Conservation (phyloP, 2,113 vertebrate genomes). For the Smithornis capensis region DNA sequence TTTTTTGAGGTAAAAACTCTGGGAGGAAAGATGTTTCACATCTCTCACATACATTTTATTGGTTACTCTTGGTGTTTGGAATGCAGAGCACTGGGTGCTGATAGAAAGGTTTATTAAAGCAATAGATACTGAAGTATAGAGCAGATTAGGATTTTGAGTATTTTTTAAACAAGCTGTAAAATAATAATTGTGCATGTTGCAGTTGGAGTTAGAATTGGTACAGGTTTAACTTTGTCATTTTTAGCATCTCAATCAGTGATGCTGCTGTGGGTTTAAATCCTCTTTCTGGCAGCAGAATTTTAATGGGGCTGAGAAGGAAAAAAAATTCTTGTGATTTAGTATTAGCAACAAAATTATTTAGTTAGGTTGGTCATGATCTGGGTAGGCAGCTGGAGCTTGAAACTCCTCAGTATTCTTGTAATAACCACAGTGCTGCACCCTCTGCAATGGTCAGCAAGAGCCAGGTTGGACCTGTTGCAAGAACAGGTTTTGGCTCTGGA, state of each 20-base stretch:
- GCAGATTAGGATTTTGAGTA: neutral
- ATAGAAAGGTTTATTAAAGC: neutral
- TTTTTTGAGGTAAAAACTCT: neutral
- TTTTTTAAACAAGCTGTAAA: neutral
- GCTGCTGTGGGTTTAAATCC: neutral
- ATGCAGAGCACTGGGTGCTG: neutral
- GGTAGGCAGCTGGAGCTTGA: neutral
- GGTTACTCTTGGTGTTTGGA: neutral
- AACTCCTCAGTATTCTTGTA: neutral
- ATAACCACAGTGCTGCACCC: neutral
- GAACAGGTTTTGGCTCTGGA: neutral
- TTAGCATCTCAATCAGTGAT: accelerated
- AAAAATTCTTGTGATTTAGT: neutral
- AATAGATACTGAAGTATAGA: neutral
- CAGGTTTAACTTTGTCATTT: neutral
- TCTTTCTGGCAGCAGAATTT: neutral
- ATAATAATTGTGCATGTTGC: neutral
- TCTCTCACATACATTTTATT: accelerated
- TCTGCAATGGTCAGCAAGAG: neutral
- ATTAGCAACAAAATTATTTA: neutral
- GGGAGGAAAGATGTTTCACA: neutral
- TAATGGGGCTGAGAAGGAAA: neutral
- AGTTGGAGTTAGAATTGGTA: neutral
- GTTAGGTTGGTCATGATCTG: neutral
- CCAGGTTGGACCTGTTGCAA: neutral